A percentile compares a stretch with the other conserved stretches of the same genome.
phyloP scores from a whole-genome alignment of 2,888 invertebrate species.

The Pherbina coryleti region DNA sequence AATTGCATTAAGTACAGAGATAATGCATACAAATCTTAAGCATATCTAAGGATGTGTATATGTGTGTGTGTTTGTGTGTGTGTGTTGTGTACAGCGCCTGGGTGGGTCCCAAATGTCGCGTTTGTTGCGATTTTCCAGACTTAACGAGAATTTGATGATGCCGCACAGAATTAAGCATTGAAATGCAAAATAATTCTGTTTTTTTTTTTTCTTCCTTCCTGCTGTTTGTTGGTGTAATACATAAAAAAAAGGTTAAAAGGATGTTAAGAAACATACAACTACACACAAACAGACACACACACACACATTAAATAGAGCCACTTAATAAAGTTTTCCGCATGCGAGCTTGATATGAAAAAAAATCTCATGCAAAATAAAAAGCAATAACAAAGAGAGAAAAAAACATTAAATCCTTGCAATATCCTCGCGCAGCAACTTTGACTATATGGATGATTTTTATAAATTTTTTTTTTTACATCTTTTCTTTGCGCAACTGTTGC shows the following conservation, averaged over 20 bases:
- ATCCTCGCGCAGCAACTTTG: constrained; percentile 17
- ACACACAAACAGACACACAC: constrained; percentile 12
- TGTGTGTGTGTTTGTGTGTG: neutral
- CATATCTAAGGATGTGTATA: neutral
- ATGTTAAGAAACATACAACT: constrained; percentile 44
- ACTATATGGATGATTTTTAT: constrained; percentile 14
- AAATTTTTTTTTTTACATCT: constrained; percentile 8
- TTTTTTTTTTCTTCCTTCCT: constrained; percentile 7
- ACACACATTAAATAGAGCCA: neutral
- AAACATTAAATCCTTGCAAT: constrained; percentile 23
- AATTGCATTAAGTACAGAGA: constrained; percentile 36
- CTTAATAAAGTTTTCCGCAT: constrained; percentile 48
- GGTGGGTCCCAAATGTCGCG: constrained; percentile 28
- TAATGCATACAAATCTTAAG: neutral
- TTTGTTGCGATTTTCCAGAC: constrained; percentile 50
- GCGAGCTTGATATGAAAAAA: constrained; percentile 46
- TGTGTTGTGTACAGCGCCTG: neutral
- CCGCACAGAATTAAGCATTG: constrained; percentile 55
- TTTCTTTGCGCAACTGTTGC: constrained; percentile 32
- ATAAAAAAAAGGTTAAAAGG: constrained; percentile 30
- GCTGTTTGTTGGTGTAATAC: constrained; percentile 15
- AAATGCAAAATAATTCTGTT: constrained; percentile 43
- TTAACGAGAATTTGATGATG: constrained; percentile 63
- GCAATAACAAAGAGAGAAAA: too few relatives aligned
- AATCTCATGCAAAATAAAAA: neutral